Evolutionary conservation across 2,113 vertebrate genomes (phyloP), one percentile per base, ranked within the genome.

Genomic region (Gopherus evgoodei): DNA sequence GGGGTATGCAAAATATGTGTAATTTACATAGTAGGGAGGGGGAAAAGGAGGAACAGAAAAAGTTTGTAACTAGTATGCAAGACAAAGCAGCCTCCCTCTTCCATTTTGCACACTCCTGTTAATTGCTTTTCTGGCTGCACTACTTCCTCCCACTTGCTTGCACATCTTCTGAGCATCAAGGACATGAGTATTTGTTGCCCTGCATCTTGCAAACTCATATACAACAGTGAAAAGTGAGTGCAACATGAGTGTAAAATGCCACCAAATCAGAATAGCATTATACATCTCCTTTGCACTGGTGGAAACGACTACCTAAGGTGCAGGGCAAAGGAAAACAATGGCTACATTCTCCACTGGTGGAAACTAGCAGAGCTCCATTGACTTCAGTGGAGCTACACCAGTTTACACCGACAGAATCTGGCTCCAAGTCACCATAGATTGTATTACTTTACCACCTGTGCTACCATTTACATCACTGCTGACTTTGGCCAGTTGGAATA

Each of bases 41-140:
- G 31, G 65, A 4, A 27, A 80, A 16, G 5, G 4, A 86, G 27
- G 54, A 90, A 81, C 42, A 87, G 62, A 82, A 89, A 19, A 44
- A 50, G 72, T 76, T 50, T 90, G 8, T 82, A 81, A 87, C 4
- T 14, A 24, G 62, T 21, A 8, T 69, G 16, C 65, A 72, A 38
- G n/a, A 72, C 4, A 72, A 72, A 31, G 14, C 31, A 69, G n/a
- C 35, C 29, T 50, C 16, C 10, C 78, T 44, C 3, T 3, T 89
- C 76, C 19, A 27, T 82, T 27, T 49, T 42, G 8, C 19, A 42
- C 0, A 0, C 5, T 62, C 0, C 0, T 69, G n/a, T 8, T 49
- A 79, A 89, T 79, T 79, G 9, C 22, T 91, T 87, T 79, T 72
- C 2, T 49, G 81, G 62, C 54, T 87, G n/a, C 38, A n/a, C 27